Evolutionary conservation across 1,140 invertebrate species (phyloP), one percentile per base, ranked within the genome.

Genomic region (Drosophila triauraria): DNA sequence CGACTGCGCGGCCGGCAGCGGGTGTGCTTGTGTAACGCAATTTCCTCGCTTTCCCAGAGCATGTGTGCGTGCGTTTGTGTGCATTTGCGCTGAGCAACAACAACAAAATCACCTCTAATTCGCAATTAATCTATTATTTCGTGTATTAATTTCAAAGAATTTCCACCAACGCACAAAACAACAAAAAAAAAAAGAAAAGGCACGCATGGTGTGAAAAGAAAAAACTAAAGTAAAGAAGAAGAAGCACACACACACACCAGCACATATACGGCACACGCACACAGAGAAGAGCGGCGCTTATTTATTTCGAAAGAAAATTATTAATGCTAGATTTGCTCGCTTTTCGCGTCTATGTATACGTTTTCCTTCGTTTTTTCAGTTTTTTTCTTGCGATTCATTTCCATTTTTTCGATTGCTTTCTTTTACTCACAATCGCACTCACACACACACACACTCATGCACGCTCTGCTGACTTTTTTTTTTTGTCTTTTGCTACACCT

Each of bases 11-110:
- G 59, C 30, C 53, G 69, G 56, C 60, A 67, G 65, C 62, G 67
- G 78, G 62, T 71, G 80, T 71, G 84, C 84, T 88, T 88, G 84
- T 88, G 84, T 90, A 88, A 88, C 84, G 84, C 84, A 84, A 88
- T 88, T 88, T 88, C 78, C 69, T 70, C 47, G 67, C 46, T 65
- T 44, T 69, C 23, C 40, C 30, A 38, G 12, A 35, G 42, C 32
- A 44, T 42, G 38, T 50, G 59, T 43, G 57, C 17, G 47, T 67
- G 51, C 56, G 48, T 53, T 38, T 58, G 56, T 65, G 23, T 59
- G 25, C 27, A 43, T 17, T 51, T 61, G 23, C 17, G 23, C 35
- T 40, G 35, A 62, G 20, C 23, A 32, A 44, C 57, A 62, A 65
- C 25, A 65, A 46, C 38, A 69, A 35, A 64, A 20, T 38, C 25